Evolutionary conservation across 1,140 invertebrate genomes (phyloP).

Genomic region (Platyscapa corneri): DNA sequence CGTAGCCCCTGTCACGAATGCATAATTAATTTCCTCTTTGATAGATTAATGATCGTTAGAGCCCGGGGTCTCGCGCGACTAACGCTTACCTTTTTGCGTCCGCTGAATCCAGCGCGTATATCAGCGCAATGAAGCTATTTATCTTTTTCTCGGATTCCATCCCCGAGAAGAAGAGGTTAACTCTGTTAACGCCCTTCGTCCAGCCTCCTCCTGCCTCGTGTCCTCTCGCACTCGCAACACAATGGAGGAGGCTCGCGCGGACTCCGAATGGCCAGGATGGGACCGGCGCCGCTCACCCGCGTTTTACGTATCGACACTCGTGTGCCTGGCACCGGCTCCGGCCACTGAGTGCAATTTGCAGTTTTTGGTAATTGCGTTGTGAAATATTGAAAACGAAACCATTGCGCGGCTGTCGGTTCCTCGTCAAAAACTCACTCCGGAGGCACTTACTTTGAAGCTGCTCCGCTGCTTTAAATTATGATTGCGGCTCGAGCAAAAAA

Average conservation of each 20-base stretch:
- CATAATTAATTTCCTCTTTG: constrained; percentile 64
- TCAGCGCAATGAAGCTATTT: not conserved
- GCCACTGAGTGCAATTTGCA: not conserved
- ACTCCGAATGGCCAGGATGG: too few relatives aligned
- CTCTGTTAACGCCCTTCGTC: too few relatives aligned
- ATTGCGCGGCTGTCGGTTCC: not conserved
- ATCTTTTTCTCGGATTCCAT: not conserved
- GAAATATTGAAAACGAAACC: not conserved
- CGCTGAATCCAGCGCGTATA: not conserved
- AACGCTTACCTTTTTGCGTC: not conserved
- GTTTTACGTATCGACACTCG: not conserved
- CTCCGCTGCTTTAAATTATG: not conserved
- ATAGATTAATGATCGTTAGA: constrained; percentile 61
- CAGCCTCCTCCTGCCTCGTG: too few relatives aligned
- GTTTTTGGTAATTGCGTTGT: not conserved
- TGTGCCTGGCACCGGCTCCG: not conserved
- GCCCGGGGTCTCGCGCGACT: not conserved
- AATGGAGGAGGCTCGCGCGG: too few relatives aligned
- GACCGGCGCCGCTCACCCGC: too few relatives aligned
- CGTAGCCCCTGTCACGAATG: constrained; percentile 45
- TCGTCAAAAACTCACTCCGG: not conserved
- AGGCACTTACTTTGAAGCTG: not conserved
- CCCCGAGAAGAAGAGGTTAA: not conserved
- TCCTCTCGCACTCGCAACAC: too few relatives aligned
- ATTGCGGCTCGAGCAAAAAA: not conserved